Evolutionary conservation across 64 coral and sea anemone genomes (phyloP).

Genomic region (Stylophora pistillata): DNA sequence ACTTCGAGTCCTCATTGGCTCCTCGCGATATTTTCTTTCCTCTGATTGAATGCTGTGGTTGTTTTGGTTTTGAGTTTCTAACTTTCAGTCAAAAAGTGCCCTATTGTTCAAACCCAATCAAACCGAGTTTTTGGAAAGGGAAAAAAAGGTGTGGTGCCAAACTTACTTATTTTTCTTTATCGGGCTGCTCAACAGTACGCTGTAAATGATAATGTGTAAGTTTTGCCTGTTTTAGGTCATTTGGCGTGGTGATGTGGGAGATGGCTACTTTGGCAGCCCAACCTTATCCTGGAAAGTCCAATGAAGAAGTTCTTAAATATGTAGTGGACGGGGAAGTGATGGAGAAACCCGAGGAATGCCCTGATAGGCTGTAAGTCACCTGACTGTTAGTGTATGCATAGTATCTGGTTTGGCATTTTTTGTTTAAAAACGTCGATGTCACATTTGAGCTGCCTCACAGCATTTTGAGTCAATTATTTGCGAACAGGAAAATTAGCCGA

Average conservation of each 20-base stretch:
- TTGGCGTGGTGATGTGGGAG: constrained; percentile 94
- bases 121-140: no score
- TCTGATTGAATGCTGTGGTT: no score
- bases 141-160: no score
- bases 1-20: no score
- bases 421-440: background rate
- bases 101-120: no score
- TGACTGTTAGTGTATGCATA: background rate
- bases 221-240: constrained; percentile 66
- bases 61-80: no score
- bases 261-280: constrained; percentile 96
- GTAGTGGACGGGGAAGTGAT: constrained; percentile 90
- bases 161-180: no score
- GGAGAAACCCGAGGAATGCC: constrained; percentile 79
- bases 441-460: background rate
- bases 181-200: background rate
- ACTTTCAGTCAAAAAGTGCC: no score
- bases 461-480: background rate
- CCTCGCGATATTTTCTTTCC: no score
- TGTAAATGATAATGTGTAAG: background rate
- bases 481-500: no score
- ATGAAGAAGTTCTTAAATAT: constrained; percentile 97
- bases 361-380: constrained; percentile 79
- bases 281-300: constrained; percentile 97
- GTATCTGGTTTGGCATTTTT: background rate